Evolutionary conservation across 23 tunicate genomes (phyloP), one percentile per base, ranked within the genome.

Genomic region (Aplidium turbinatum): DNA sequence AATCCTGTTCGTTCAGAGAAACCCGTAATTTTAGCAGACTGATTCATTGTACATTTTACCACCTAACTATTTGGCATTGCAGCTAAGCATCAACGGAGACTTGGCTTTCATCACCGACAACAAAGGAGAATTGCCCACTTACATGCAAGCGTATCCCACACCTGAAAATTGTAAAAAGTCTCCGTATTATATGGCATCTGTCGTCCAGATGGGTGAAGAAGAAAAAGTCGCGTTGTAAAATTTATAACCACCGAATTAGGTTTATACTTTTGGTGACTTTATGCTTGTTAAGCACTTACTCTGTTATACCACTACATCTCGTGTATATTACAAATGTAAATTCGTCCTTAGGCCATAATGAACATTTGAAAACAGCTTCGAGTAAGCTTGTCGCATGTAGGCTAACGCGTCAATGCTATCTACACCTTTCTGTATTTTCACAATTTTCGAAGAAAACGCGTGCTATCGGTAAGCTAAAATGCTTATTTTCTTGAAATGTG

Each of bases 11-110:
- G 7, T 26, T 27, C 13, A 29, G 6, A 20, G 13, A 11, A 13
- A 19, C 25, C n/a, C 22, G 23, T 11, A 16, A 11, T 55, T 55
- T 19, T 22, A 22, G 6, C 6, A 13, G 22, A 55, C n/a, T 55
- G 6, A 55, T 55, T 22, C 62, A 55, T 9, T 42, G 11, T 16
- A 11, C 50, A 9, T 42, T 42, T 42, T 42, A 42, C 50, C 50
- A 42, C 50, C 50, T 9, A 9, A 42, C 13, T 42, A 42, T 42
- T 42, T 16, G 16, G 50, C 16, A 42, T 42, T 79, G 19, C 67
- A 82, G 89, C 57, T 83, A 47, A 83, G 89, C 39, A 56, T 83
- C 25, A 75, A 75, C 33, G 89, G 89, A 25, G 89, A 83, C 55
- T 70, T 83, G 51, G 81, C 89, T 9, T 75, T 58, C 51, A 75